Evolutionary conservation across 1,140 invertebrate species (phyloP), one percentile per base, ranked within the genome.

Genomic region (Lineus longissimus): DNA sequence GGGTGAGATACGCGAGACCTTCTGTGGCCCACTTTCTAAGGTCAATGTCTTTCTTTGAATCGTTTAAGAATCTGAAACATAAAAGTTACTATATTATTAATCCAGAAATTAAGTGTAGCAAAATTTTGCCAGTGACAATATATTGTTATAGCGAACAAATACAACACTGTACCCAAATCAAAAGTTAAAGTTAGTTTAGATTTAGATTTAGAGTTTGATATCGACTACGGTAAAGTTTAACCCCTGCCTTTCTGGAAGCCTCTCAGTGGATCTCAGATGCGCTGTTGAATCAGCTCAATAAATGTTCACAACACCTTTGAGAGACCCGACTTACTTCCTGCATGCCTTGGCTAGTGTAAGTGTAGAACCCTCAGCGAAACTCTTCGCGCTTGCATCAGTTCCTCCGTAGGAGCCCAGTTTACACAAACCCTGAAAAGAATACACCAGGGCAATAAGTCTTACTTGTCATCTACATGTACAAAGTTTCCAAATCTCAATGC

Each of bases 361-460:
- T 1, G 90, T 93, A 0, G 95, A 92, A 29, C 95, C 96, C 74
- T 99, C 97, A 41, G 94, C 90, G 84, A 99, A 96, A 1, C 95
- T 93, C 66, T 90, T 86, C 36, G 92, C 88, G 36, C 93, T 92
- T 13, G 94, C 92, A 86, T 99, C 97, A 69, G 90, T 91, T n/a
- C 97, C 97, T 61, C 94, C 93, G 73, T 90, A 92, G 72, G 94
- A 94, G 11, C 95, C 95, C 56, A 98, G 82, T 84, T 99, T 99
- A 79, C 97, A 99, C 0, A 99, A 82, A 19, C 97, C 97, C 84
- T 85, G 64, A 55, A 71, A 69, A 56, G 41, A 62, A 51, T 62
- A 55, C 17, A n/a, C 7, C 31, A 27, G 1, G 1, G 6, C 23
- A 55, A 15, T 17, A 55, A 15, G 15, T 23, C 9, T 22, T 55